Base-by-base conservation (phyloP, 92 coral and sea anemone species). In the Actinostola sp. region DNA sequence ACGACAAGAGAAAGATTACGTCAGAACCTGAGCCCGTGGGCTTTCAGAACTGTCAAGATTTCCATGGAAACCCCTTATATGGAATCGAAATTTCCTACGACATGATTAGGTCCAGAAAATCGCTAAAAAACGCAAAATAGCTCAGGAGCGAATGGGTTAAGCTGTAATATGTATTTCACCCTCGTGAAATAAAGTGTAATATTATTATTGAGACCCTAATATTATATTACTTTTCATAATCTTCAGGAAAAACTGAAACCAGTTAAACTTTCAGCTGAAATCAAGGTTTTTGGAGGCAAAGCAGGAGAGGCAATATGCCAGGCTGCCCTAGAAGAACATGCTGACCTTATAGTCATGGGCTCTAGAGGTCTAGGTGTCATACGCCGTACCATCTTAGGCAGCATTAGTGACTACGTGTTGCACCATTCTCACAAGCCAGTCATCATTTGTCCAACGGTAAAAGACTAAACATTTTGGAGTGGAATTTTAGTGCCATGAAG, bases 391-490 rank as follows among this genome's bases (percentile, higher is more conserved):
- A 57, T 89, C 75, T 66, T 89, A 15, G 93, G 93, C 24, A 89
- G 93, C 65, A 90, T 89, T 53, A 89, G 93, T 57, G 90, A 89
- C 68, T 89, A 80, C 71, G 93, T 89, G 16, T 77, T 89, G 46
- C 93, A 89, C 52, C 93, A 89, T 85, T 61, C 90, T 38, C 87
- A 85, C 48, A 59, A 80, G 3, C 93, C 93, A 53, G 82, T 75
- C 56, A 81, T 89, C n/a, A 81, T 89, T 59, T 62, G 62, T 52
- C 93, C 93, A 9, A 89, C 76, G 83, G n/a, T n/a, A 73, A 84
- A 7, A 50, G 45, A 33, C 41, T 1, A 27, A 16, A 3, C 28
- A 27, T 7, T 21, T 3, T 24, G 28, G 23, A 54, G 29, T 29
- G 4, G 14, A 54, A 21, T 6, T 54, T 17, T 27, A 24, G 13